These are phyloP conservation scores for Lasioglossum figueresi DNA, from an alignment of 2,888 invertebrate species.

Conservation along the genomic window DNA sequence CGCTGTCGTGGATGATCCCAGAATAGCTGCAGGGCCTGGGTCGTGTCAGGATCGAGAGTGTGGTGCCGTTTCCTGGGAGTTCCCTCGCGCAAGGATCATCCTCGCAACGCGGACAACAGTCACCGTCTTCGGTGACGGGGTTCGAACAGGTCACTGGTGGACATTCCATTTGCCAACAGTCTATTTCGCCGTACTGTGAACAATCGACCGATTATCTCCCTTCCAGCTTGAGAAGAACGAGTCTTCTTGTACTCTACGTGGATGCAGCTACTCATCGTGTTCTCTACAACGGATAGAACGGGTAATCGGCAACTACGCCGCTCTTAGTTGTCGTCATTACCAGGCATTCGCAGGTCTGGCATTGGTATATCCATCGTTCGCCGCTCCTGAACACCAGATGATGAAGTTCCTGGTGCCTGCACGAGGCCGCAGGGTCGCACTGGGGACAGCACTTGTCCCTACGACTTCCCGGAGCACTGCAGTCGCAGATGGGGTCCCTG, in stretches of 20 bases:
- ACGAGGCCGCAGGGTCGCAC: slow-evolving; percentile 90
- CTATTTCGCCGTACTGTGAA: slow-evolving; percentile 91
- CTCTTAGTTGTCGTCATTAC: slow-evolving; percentile 83
- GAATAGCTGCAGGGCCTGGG: slow-evolving; percentile 87
- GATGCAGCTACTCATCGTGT: not conserved
- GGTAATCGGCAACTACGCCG: not conserved
- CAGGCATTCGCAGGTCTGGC: slow-evolving; percentile 96
- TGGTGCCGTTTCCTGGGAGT: slow-evolving; percentile 78
- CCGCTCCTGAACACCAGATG: slow-evolving; percentile 91
- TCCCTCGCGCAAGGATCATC: slow-evolving; percentile 86
- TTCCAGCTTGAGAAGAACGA: not conserved
- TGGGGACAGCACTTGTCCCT: slow-evolving; percentile 91
- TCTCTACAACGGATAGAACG: not conserved
- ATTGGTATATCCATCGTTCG: slow-evolving; percentile 95
- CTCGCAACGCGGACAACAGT: slow-evolving; percentile 90
- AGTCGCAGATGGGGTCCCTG: slow-evolving; percentile 89
- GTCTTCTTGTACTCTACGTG: not conserved
- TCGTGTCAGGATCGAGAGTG: slow-evolving; percentile 78
- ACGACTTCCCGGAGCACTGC: slow-evolving; percentile 85
- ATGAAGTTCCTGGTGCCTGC: slow-evolving; percentile 92
- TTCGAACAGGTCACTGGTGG: slow-evolving; percentile 88
- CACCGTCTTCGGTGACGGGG: slow-evolving; percentile 87
- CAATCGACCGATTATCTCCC: not conserved
- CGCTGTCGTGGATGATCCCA: slow-evolving; percentile 86
- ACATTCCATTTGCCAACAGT: slow-evolving; percentile 95